Percentiles rank a stretch among this genome's conserved stretches.
phyloP scores from a whole-genome alignment of 2,113 vertebrate genomes.

The Microcebus jonahi region DNA sequence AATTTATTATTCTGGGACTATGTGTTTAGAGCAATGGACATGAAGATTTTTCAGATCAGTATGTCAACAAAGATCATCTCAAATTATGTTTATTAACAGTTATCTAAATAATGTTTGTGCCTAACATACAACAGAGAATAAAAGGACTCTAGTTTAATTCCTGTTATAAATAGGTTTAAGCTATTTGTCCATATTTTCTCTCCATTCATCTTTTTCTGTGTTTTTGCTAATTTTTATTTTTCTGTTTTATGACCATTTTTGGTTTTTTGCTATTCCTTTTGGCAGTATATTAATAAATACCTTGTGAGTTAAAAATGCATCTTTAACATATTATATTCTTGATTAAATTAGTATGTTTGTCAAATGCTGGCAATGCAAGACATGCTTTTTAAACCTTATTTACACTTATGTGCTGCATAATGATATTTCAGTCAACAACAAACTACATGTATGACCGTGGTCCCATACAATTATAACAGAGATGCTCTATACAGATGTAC shows the following conservation, averaged over 20 bases:
- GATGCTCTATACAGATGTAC: background rate
- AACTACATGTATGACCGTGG: background rate
- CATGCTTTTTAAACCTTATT: background rate
- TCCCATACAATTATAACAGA: background rate
- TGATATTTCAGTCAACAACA: background rate
- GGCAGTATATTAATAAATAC: background rate
- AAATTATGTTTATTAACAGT: background rate
- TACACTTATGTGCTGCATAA: background rate
- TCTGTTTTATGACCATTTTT: background rate
- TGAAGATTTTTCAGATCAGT: background rate
- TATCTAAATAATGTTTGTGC: background rate
- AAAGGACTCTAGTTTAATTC: background rate
- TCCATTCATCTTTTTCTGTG: background rate
- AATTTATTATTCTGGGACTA: background rate
- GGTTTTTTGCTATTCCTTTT: background rate
- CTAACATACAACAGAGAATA: background rate
- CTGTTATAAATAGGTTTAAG: background rate
- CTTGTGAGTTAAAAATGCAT: background rate
- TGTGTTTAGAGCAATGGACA: background rate
- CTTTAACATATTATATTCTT: background rate
- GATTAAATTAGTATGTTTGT: background rate
- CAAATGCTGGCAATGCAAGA: background rate
- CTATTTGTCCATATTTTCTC: background rate
- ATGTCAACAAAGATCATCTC: background rate
- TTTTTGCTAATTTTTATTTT: background rate